Evolutionary conservation across 2,888 invertebrate genomes (phyloP).

Genomic region (Pollenia griseotomentosa): DNA sequence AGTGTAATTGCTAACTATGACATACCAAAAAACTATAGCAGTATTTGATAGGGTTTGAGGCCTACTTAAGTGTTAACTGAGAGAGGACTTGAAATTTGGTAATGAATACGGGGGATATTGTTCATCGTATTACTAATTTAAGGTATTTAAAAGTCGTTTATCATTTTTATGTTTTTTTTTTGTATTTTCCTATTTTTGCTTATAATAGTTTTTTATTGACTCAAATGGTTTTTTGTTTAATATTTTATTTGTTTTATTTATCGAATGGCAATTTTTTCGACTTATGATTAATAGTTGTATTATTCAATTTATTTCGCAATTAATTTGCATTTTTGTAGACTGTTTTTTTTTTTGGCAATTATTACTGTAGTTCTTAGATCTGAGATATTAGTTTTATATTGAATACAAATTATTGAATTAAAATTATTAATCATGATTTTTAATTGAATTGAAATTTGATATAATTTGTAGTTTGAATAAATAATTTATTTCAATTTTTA

Average conservation of each 20-base stretch:
- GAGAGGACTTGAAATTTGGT: too few species aligned
- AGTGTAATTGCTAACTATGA: too few species aligned
- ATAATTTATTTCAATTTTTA: too few species aligned
- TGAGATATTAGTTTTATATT: slow-evolving; percentile 9
- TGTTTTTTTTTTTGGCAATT: not conserved
- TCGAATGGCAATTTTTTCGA: not conserved
- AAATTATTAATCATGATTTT: slow-evolving; percentile 1
- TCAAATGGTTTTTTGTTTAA: slow-evolving; percentile 6
- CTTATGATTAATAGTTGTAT: slow-evolving; percentile 1
- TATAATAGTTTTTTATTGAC: not conserved
- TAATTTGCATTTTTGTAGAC: slow-evolving; percentile 37
- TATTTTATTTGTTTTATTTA: slow-evolving; percentile 10
- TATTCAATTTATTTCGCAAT: slow-evolving; percentile 43
- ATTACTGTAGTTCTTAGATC: not conserved
- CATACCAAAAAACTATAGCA: too few species aligned
- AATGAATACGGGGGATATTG: too few species aligned
- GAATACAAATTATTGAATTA: not conserved
- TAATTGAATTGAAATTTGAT: too few species aligned
- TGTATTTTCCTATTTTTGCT: not conserved
- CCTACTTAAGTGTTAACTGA: too few species aligned
- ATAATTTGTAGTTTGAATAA: too few species aligned
- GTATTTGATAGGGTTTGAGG: too few species aligned
- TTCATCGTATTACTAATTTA: too few species aligned
- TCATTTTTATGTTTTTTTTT: too few species aligned
- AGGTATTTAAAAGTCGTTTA: too few species aligned